Evolutionary conservation across 2,113 vertebrate genomes (phyloP).

Genomic region (Dromiciops gliroides): DNA sequence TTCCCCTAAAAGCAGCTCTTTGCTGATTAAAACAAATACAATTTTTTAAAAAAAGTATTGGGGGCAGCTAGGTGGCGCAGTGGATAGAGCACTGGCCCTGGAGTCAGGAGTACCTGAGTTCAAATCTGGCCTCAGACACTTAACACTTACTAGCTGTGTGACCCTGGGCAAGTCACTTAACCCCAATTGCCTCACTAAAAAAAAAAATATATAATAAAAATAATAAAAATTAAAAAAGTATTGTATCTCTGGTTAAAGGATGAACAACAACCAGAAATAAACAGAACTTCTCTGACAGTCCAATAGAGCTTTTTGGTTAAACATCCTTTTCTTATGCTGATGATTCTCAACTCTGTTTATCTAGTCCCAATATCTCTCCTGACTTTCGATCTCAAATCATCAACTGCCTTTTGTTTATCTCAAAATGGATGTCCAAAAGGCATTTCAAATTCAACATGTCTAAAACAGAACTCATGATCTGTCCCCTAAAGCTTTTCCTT

Average conservation of each 20-base stretch:
- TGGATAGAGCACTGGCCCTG: too few relatives aligned
- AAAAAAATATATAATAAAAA: too few relatives aligned
- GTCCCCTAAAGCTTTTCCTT: neutral
- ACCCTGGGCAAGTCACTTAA: too few relatives aligned
- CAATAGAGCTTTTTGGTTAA: constrained; percentile 20
- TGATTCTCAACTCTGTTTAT: neutral
- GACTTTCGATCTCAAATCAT: neutral
- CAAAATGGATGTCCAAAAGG: neutral
- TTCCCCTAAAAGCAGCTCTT: neutral
- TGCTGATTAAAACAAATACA: neutral
- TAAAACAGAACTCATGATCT: neutral
- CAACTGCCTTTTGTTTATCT: neutral
- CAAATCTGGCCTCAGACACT: too few relatives aligned
- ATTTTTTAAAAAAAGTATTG: neutral
- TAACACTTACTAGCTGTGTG: too few relatives aligned
- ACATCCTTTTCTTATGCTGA: constrained; percentile 19
- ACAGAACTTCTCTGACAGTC: neutral
- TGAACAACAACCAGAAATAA: neutral
- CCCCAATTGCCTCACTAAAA: too few relatives aligned
- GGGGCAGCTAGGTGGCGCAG: too few relatives aligned
- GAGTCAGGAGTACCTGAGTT: too few relatives aligned
- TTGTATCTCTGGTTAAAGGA: neutral
- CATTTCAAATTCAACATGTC: neutral
- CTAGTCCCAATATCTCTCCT: neutral
- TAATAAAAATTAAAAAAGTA: too few relatives aligned